These are phyloP conservation scores for Acholoe squamosa DNA, from an alignment of 2,888 invertebrate genomes.

Conservation along the genomic window DNA sequence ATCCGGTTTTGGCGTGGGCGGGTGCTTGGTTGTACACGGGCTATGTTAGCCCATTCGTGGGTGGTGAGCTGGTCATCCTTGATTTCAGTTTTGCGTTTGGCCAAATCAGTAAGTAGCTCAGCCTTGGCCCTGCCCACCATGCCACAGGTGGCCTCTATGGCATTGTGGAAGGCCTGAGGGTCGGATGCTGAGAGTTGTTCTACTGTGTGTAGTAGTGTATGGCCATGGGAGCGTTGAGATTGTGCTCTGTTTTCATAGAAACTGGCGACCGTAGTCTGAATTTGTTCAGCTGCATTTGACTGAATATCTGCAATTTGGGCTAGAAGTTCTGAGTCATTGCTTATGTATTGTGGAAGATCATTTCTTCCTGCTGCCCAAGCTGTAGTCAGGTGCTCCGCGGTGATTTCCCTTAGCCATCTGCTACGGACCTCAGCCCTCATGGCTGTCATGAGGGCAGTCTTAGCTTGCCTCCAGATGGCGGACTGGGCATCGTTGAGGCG, in stretches of 20 bases:
- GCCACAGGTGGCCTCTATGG: neutral
- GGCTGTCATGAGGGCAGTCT: neutral
- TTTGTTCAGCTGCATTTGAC: neutral
- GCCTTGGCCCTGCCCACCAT: slow-evolving; percentile 7
- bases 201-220: neutral
- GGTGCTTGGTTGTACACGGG: neutral
- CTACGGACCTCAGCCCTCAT: neutral
- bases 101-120: neutral
- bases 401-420: neutral
- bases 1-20: neutral
- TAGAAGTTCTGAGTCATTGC: neutral
- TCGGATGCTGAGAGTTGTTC: neutral
- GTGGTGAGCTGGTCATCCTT: neutral
- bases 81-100: neutral
- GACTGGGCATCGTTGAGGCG: too few species aligned
- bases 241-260: neutral
- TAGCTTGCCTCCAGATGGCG: neutral
- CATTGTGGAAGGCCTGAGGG: neutral
- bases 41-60: neutral
- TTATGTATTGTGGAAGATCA: neutral
- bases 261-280: neutral
- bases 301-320: neutral
- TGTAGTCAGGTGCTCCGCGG: neutral
- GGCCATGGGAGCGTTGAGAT: neutral
- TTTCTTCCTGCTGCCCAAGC: neutral